phyloP scores from a whole-genome alignment of 2,113 vertebrate species.

The Crypturellus undulatus region DNA sequence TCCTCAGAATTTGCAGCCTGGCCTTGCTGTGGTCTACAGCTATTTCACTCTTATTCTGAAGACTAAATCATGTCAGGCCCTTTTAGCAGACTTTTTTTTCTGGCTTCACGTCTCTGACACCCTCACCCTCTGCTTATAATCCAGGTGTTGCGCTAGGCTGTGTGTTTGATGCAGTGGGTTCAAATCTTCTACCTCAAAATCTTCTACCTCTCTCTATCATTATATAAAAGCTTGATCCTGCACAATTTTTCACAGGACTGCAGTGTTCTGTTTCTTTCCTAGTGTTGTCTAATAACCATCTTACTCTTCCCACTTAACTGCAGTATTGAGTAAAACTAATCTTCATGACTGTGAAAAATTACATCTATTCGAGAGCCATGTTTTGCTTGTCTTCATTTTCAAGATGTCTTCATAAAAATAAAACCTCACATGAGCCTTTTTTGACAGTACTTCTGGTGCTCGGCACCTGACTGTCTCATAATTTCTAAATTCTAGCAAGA shows the following conservation, averaged over 20 bases:
- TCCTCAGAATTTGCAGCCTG: background rate
- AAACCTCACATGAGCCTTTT: slow-evolving; percentile 19
- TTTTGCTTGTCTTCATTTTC: slow-evolving; percentile 53
- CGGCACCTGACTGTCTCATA: background rate
- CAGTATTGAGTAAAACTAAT: slow-evolving; percentile 66
- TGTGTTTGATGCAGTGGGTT: background rate
- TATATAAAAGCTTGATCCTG: background rate
- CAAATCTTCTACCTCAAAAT: background rate
- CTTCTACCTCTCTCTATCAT: background rate
- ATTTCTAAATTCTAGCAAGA: background rate
- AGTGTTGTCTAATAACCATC: slow-evolving; percentile 26
- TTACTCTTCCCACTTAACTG: slow-evolving; percentile 41
- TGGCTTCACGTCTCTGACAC: background rate
- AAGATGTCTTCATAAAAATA: slow-evolving; percentile 59
- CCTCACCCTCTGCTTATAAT: background rate
- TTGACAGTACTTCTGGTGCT: slow-evolving; percentile 3
- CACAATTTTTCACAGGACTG: background rate
- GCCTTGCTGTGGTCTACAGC: background rate
- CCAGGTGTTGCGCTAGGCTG: background rate
- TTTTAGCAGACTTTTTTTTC: background rate
- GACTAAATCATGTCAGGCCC: background rate
- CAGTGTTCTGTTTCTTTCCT: background rate
- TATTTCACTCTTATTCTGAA: background rate
- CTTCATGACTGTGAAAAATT: slow-evolving; percentile 64
- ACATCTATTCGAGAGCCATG: slow-evolving; percentile 55